A percentile compares a stretch with the other conserved stretches of the same genome.
These are phyloP conservation scores for Falcunculus frontatus DNA, from an alignment of 2,113 vertebrate genomes.

Conservation along the genomic window DNA sequence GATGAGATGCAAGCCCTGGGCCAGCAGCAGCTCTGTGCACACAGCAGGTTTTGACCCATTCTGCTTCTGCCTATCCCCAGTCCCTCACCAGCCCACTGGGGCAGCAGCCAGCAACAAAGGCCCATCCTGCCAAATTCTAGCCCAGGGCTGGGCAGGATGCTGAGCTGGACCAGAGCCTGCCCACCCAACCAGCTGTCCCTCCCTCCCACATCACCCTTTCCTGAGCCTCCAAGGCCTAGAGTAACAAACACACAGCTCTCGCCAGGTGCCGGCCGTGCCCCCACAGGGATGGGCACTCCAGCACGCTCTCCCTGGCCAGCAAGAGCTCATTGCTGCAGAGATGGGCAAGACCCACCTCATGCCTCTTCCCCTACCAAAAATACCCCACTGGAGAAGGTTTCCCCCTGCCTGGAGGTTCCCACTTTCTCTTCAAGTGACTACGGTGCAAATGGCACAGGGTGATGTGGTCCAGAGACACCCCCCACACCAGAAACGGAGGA, in stretches of 20 bases:
- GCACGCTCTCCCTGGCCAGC: neutral
- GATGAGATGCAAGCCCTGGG: constrained; percentile 25
- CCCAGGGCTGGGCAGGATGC: neutral
- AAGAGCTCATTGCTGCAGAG: neutral
- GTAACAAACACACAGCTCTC: neutral
- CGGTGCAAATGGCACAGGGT: constrained; percentile 37
- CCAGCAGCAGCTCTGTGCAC: neutral
- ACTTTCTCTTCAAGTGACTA: neutral
- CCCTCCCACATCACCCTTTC: neutral
- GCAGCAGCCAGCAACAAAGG: neutral
- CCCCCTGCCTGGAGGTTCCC: neutral
- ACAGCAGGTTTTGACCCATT: neutral
- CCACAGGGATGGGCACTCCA: fast-evolving
- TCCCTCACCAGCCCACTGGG: neutral
- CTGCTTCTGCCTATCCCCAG: neutral
- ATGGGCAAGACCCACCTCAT: neutral
- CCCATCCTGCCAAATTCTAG: neutral
- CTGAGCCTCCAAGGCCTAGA: neutral
- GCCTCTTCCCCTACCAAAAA: neutral
- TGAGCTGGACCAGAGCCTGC: neutral
- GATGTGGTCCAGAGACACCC: neutral
- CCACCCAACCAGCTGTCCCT: neutral
- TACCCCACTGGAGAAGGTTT: neutral
- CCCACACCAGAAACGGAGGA: neutral
- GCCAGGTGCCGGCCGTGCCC: fast-evolving